Conservation (phyloP, 2,888 invertebrate genomes). For the Lapara coniferarum region DNA sequence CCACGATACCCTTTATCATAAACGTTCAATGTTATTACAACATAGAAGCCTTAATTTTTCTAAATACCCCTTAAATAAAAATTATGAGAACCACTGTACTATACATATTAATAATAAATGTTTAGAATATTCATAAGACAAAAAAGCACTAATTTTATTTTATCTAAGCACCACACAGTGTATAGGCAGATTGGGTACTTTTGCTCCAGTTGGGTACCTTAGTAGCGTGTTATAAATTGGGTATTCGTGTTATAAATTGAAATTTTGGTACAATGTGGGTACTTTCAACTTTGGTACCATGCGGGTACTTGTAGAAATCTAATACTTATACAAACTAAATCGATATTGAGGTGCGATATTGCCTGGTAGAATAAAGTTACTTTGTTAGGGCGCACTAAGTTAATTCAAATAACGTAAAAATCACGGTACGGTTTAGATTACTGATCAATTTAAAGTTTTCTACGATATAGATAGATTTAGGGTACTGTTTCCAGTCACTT, state of each 20-base stretch:
- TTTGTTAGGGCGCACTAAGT: neutral
- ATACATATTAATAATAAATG: neutral
- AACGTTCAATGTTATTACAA: no score
- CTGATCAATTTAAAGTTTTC: no score
- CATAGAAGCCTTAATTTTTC: neutral
- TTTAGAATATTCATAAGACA: slow-evolving; percentile 6
- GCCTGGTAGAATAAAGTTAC: neutral
- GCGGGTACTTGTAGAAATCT: neutral
- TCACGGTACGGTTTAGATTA: no score
- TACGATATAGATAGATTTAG: no score
- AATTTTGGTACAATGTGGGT: neutral
- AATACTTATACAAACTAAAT: no score
- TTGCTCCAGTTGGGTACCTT: neutral
- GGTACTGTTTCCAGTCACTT: no score
- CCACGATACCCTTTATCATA: no score
- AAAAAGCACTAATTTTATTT: slow-evolving; percentile 1
- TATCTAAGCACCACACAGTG: slow-evolving; percentile 2
- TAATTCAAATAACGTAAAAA: no score
- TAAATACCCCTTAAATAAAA: neutral
- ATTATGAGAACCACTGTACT: neutral
- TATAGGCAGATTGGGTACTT: neutral
- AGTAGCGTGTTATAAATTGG: neutral
- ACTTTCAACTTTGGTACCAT: neutral
- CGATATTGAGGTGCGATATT: neutral
- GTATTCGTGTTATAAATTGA: neutral